Evolutionary conservation across 1,140 invertebrate species (phyloP).

Genomic region (Drosophila oshimai): DNA sequence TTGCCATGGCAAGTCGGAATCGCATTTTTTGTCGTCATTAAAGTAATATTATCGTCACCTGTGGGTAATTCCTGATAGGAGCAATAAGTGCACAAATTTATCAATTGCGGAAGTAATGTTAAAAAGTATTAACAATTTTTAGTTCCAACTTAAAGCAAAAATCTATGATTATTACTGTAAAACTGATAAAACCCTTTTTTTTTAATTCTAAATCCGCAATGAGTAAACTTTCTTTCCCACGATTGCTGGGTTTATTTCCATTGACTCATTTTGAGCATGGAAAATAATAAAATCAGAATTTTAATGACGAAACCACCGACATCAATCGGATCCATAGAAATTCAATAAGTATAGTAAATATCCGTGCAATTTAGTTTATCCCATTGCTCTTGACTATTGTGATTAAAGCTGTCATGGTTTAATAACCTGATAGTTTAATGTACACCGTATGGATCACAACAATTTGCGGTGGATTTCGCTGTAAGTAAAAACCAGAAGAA

Average conservation of each 20-base stretch:
- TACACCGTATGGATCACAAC: constrained; percentile 24
- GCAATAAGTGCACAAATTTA: too few relatives aligned
- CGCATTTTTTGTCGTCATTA: too few relatives aligned
- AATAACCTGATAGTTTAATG: too few relatives aligned
- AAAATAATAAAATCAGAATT: not conserved
- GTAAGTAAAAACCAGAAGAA: not conserved
- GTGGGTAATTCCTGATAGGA: too few relatives aligned
- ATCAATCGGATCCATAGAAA: constrained; percentile 16
- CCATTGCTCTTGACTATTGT: not conserved
- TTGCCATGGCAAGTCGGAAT: too few relatives aligned
- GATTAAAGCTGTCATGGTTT: not conserved
- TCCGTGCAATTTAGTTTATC: constrained; percentile 15
- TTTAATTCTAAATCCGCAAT: not conserved
- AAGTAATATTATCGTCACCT: too few relatives aligned
- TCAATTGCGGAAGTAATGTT: too few relatives aligned
- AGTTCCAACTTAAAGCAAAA: too few relatives aligned
- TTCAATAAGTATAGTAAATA: constrained; percentile 8
- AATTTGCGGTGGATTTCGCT: constrained; percentile 23
- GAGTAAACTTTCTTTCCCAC: not conserved
- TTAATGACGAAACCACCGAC: not conserved
- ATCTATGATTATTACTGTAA: not conserved
- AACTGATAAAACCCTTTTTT: not conserved
- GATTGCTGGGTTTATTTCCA: not conserved
- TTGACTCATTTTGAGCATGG: constrained; percentile 10
- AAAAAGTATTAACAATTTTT: too few relatives aligned